Conservation (phyloP, 2,797 vertebrate species). For the Adelosebastes latens region DNA sequence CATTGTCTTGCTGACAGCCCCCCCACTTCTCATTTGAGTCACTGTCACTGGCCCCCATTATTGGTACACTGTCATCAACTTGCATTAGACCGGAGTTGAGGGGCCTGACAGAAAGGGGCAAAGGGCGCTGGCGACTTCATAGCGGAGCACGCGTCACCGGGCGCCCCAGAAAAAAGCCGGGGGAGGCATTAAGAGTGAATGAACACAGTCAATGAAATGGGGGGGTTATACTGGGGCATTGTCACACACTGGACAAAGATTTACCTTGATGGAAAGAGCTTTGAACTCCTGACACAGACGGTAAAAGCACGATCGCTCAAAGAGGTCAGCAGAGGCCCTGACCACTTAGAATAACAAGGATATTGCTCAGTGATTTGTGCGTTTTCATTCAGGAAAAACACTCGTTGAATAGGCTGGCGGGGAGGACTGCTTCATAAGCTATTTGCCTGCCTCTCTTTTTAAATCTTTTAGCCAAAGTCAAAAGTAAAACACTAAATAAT, state of each 20-base stretch:
- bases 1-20: conserved; percentile 71
- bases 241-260: conserved; percentile 53
- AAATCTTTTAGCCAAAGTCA: conserved; percentile 13
- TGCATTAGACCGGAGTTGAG: conserved; percentile 49
- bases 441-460: conserved; percentile 14
- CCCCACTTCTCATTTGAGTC: conserved; percentile 58
- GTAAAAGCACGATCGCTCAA: conserved; percentile 39
- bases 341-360: conserved; percentile 59
- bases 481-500: conserved; percentile 30
- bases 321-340: conserved; percentile 61
- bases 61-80: conserved; percentile 67
- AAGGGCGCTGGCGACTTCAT: conserved; percentile 50
- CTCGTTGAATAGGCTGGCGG: conserved; percentile 31
- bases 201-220: conserved; percentile 59
- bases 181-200: conserved; percentile 53
- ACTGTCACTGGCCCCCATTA: conserved; percentile 63
- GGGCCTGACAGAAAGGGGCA: conserved; percentile 44
- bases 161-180: conserved; percentile 37
- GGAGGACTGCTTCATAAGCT: conserved; percentile 25
- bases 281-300: conserved; percentile 56
- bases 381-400: conserved; percentile 65
- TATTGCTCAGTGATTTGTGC: conserved; percentile 69
- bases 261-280: conserved; percentile 63
- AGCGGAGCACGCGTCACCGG: conserved; percentile 38
- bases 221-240: conserved; percentile 26